phyloP scores from a whole-genome alignment of 2,888 invertebrate species.

The Tillus elongatus region DNA sequence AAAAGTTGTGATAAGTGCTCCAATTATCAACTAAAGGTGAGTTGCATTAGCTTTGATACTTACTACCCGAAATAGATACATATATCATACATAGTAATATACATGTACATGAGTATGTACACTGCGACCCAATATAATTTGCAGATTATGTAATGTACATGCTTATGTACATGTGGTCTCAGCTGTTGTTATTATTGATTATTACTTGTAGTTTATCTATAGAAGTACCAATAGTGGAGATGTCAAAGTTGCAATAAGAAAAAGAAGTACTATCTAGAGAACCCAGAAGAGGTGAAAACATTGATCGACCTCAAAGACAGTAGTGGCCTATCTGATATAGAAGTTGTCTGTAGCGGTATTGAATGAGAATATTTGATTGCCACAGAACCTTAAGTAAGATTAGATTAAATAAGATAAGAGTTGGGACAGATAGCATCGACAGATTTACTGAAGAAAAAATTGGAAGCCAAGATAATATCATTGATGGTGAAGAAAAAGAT shows the following conservation, averaged over 20 bases:
- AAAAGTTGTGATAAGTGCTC: too few species aligned
- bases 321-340: conserved; percentile 9
- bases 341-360: too few species aligned
- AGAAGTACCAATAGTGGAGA: not conserved
- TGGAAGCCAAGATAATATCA: conserved; percentile 6
- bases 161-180: conserved; percentile 9
- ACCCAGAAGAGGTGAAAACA: conserved; percentile 6
- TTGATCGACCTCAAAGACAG: conserved; percentile 8
- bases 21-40: too few species aligned
- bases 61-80: too few species aligned
- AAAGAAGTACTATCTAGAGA: conserved; percentile 4
- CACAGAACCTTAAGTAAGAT: too few species aligned
- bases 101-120: too few species aligned
- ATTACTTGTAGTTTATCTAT: not conserved
- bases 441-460: too few species aligned
- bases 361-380: too few species aligned
- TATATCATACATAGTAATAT: too few species aligned
- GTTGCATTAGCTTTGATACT: too few species aligned
- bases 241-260: conserved; percentile 5
- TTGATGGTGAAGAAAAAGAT: conserved; percentile 7
- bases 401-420: conserved; percentile 8
- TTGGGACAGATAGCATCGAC: conserved; percentile 4
- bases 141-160: too few species aligned
- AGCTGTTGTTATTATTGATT: not conserved
- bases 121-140: too few species aligned